Evolutionary conservation across 2,797 vertebrate genomes (phyloP).

Genomic region (Rhyacichthys aspro): DNA sequence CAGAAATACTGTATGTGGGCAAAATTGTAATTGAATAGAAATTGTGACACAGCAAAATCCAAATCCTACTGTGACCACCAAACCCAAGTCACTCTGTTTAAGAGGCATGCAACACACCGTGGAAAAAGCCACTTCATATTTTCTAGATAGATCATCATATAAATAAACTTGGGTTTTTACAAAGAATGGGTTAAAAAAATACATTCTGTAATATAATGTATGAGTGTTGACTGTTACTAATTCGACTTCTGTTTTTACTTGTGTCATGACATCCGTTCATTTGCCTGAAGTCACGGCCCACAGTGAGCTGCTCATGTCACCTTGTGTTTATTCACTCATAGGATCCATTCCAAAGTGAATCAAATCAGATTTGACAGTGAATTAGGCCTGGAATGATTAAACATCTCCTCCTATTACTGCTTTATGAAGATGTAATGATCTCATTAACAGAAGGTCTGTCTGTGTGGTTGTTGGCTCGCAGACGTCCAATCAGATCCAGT

Average conservation of each 20-base stretch:
- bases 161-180: too few species aligned
- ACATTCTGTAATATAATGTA: too few species aligned
- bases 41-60: too few species aligned
- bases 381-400: conserved; percentile 58
- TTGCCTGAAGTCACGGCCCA: background rate
- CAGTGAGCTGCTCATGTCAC: background rate
- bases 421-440: conserved; percentile 48
- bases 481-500: conserved; percentile 25
- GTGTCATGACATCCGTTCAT: background rate
- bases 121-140: too few species aligned
- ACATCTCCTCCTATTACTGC: conserved; percentile 56
- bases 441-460: conserved; percentile 44
- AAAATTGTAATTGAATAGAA: too few species aligned
- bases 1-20: too few species aligned
- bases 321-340: background rate
- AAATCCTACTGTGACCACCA: too few species aligned
- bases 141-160: too few species aligned
- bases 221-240: too few species aligned
- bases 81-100: too few species aligned
- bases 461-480: conserved; percentile 4
- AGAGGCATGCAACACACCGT: too few species aligned
- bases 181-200: too few species aligned
- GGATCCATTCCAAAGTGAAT: conserved; percentile 31
- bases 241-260: background rate
- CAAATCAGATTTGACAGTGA: conserved; percentile 56